phyloP scores from a whole-genome alignment of 2,888 invertebrate genomes.

The Heliconius ismenius region DNA sequence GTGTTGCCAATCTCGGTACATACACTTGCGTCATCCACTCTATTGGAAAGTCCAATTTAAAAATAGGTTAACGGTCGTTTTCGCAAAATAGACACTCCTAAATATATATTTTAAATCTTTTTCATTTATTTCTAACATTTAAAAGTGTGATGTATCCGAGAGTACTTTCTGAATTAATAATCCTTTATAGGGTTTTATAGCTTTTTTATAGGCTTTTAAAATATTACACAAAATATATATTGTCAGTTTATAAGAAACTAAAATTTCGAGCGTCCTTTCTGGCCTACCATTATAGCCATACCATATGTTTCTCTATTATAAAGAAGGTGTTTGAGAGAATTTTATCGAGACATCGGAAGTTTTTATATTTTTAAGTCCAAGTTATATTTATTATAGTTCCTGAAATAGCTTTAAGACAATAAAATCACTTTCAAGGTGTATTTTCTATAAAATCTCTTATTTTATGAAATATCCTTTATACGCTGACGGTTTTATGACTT shows the following conservation, averaged over 20 bases:
- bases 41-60: conserved; percentile 72
- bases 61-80: conserved; percentile 73
- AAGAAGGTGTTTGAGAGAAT: too few species aligned
- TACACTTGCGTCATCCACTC: conserved; percentile 64
- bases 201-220: too few species aligned
- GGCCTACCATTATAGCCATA: too few species aligned
- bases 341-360: background rate
- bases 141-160: conserved; percentile 19
- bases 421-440: background rate
- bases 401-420: background rate
- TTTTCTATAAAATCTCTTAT: background rate
- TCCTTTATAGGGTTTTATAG: background rate
- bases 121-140: conserved; percentile 45
- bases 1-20: conserved; percentile 64
- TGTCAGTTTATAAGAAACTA: too few species aligned
- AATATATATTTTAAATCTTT: conserved; percentile 58
- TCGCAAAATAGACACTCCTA: conserved; percentile 61
- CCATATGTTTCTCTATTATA: too few species aligned
- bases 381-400: background rate
- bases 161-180: conserved; percentile 29
- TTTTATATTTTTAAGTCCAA: background rate
- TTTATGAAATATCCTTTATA: background rate
- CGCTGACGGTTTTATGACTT: conserved; percentile 1
- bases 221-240: too few species aligned
- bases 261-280: background rate